phyloP scores from a whole-genome alignment of 2,797 vertebrate species.

The Xyrichtys novacula region DNA sequence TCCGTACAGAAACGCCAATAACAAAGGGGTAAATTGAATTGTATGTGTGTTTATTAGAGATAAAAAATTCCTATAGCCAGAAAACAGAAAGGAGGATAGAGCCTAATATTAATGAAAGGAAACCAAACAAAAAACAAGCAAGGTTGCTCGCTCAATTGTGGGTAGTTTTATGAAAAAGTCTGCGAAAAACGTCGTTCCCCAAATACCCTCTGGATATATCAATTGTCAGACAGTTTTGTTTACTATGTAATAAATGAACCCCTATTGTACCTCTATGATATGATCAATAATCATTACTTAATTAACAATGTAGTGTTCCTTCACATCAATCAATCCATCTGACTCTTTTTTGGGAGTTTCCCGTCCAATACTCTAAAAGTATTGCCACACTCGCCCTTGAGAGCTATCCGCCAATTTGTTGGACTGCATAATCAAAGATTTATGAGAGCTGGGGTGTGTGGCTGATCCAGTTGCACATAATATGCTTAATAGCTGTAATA shows the following conservation, averaged over 20 bases:
- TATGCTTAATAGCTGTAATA: constrained; percentile 76
- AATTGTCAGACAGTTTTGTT: constrained; percentile 4
- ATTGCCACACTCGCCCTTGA: constrained; percentile 62
- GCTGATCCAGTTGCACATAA: constrained; percentile 62
- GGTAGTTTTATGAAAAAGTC: neutral
- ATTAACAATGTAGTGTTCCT: constrained; percentile 27
- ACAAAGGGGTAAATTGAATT: neutral
- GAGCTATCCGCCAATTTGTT: constrained; percentile 47
- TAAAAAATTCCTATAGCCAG: neutral
- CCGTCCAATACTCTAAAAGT: constrained; percentile 17
- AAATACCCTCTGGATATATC: neutral
- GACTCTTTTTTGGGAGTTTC: constrained; percentile 9
- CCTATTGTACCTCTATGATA: neutral
- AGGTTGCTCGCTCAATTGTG: neutral
- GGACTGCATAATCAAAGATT: constrained; percentile 67
- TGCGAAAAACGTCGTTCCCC: neutral
- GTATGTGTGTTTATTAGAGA: neutral
- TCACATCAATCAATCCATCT: constrained; percentile 24
- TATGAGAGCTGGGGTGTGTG: constrained; percentile 45
- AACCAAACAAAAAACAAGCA: no score
- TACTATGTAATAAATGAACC: constrained; percentile 1
- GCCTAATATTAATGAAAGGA: no score
- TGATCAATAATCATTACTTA: constrained; percentile 1
- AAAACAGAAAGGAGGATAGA: no score
- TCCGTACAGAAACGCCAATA: neutral